Evolutionary conservation across 2,888 invertebrate species (phyloP).

Genomic region (Endotricha flammealis): DNA sequence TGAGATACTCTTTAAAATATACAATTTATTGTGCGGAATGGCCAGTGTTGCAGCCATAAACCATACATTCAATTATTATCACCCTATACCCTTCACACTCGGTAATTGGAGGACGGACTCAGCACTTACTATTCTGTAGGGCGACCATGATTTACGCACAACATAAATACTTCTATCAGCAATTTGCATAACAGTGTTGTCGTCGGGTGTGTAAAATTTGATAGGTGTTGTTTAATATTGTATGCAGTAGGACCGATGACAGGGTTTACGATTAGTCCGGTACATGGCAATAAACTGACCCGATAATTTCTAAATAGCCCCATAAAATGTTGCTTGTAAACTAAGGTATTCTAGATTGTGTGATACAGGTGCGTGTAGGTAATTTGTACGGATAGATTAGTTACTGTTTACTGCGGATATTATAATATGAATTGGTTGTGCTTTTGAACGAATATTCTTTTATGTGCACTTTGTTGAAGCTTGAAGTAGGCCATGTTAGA

Average conservation of each 20-base stretch:
- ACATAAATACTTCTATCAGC: constrained; percentile 7
- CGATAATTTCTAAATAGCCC: not conserved
- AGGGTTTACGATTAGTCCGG: not conserved
- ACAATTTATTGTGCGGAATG: no score
- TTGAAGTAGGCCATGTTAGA: no score
- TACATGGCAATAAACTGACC: not conserved
- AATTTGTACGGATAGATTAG: no score
- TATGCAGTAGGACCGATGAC: not conserved
- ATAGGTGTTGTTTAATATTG: not conserved
- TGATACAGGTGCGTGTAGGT: no score
- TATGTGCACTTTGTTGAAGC: no score
- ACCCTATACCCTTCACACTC: constrained; percentile 50
- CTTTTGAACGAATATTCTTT: no score
- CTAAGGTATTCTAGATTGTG: no score
- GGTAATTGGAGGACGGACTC: constrained; percentile 61
- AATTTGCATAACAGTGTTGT: constrained; percentile 7
- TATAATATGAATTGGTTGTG: no score
- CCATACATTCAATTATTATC: constrained; percentile 69
- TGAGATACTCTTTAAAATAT: no score
- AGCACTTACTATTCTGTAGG: constrained; percentile 36
- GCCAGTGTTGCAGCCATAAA: constrained; percentile 39
- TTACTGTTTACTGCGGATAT: no score
- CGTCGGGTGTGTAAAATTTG: not conserved
- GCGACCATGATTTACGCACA: constrained; percentile 20
- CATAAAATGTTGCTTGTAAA: not conserved